These are phyloP conservation scores for Erynnis tages DNA, from an alignment of 2,888 invertebrate genomes.

Conservation along the genomic window DNA sequence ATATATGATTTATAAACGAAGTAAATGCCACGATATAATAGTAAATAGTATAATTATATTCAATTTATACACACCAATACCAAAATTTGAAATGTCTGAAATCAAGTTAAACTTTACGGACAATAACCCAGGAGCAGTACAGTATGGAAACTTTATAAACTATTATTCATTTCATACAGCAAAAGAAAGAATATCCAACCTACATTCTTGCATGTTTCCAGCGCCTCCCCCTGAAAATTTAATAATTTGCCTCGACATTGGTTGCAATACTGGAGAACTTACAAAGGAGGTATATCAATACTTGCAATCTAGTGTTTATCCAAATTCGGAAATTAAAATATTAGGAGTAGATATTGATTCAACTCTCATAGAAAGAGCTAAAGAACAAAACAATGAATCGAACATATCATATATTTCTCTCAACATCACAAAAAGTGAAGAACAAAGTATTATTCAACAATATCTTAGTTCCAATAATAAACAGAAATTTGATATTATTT, in stretches of 20 bases:
- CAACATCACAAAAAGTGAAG: conserved; percentile 80
- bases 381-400: conserved; percentile 65
- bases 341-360: conserved; percentile 90
- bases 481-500: conserved; percentile 83
- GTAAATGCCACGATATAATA: no score
- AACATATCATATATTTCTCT: conserved; percentile 80
- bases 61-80: no score
- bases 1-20: no score
- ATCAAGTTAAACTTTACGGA: conserved; percentile 68
- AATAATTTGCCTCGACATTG: conserved; percentile 85
- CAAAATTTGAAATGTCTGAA: conserved; percentile 1
- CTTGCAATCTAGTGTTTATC: conserved; percentile 60
- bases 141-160: conserved; percentile 92
- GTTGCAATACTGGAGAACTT: conserved; percentile 91
- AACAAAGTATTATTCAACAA: conserved; percentile 55
- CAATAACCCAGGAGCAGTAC: conserved; percentile 88
- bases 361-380: conserved; percentile 85
- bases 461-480: conserved; percentile 70
- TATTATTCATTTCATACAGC: conserved; percentile 92
- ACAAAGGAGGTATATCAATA: conserved; percentile 82
- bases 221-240: conserved; percentile 35
- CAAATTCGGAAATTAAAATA: conserved; percentile 59
- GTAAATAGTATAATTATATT: no score
- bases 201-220: conserved; percentile 70
- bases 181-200: conserved; percentile 83